A percentile compares a stretch with the other conserved stretches of the same genome.
These are phyloP conservation scores for Rhodeus uyekii DNA, from an alignment of 2,797 vertebrate species.

Conservation along the genomic window DNA sequence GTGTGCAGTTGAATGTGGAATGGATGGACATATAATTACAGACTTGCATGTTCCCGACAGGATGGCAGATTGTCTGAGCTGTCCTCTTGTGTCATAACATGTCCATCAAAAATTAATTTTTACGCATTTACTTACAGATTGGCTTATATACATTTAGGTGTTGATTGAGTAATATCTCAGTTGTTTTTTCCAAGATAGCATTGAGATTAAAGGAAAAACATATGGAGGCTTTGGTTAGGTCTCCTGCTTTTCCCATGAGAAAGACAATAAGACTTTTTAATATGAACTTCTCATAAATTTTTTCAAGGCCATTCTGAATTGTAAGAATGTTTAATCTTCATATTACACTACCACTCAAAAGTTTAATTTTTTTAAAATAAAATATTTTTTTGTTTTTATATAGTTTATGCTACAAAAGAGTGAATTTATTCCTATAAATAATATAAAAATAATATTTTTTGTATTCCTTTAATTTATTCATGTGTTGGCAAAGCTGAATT, in stretches of 20 bases:
- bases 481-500: neutral
- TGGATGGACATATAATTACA: constrained; percentile 76
- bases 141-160: neutral
- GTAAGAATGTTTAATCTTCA: neutral
- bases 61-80: constrained; percentile 69
- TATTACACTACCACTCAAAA: neutral
- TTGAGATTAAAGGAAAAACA: neutral
- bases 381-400: neutral
- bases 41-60: constrained; percentile 69
- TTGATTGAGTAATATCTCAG: neutral
- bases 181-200: neutral
- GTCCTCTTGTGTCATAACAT: constrained; percentile 63
- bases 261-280: neutral
- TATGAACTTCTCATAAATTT: neutral
- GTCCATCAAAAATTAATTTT: constrained; percentile 58
- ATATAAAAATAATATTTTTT: neutral
- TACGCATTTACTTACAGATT: neutral
- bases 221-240: neutral
- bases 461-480: neutral
- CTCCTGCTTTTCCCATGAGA: neutral
- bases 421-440: too few relatives aligned
- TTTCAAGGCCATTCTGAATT: neutral
- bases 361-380: neutral
- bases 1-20: constrained; percentile 64
- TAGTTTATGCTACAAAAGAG: too few relatives aligned